Evolutionary conservation across 2,888 invertebrate genomes (phyloP).

Genomic region (Tiphia femorata): DNA sequence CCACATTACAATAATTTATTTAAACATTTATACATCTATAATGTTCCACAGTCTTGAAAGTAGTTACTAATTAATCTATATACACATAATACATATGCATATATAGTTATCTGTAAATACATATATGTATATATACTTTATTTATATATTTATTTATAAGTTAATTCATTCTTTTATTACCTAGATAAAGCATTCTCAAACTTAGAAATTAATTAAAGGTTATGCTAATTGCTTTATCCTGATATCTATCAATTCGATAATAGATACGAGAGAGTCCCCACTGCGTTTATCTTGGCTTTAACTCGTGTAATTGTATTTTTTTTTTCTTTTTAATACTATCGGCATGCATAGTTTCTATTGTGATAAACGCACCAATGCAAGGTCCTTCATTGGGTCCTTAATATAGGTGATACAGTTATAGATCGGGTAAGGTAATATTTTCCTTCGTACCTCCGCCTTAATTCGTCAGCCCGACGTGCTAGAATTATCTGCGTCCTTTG

Average conservation of each 20-base stretch:
- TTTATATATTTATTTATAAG: conserved; percentile 17
- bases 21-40: conserved; percentile 65
- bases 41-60: conserved; percentile 64
- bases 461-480: too few species aligned
- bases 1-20: conserved; percentile 60
- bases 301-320: conserved; percentile 11
- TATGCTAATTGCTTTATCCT: conserved; percentile 13
- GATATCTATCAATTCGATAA: conserved; percentile 9
- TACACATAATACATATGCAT: conserved; percentile 42
- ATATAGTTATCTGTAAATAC: conserved; percentile 26
- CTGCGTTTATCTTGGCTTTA: conserved; percentile 14
- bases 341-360: too few species aligned
- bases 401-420: too few species aligned
- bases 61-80: conserved; percentile 47
- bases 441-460: too few species aligned
- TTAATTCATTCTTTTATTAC: conserved; percentile 40
- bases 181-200: conserved; percentile 54
- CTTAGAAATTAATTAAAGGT: conserved; percentile 40
- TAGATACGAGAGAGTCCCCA: conserved; percentile 20
- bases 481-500: too few species aligned
- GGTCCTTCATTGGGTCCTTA: too few species aligned
- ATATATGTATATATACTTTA: conserved; percentile 30
- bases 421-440: too few species aligned
- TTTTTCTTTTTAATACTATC: too few species aligned
- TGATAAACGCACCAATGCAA: too few species aligned